phyloP scores from a whole-genome alignment of 2,888 invertebrate species.

The Julus scanicus region DNA sequence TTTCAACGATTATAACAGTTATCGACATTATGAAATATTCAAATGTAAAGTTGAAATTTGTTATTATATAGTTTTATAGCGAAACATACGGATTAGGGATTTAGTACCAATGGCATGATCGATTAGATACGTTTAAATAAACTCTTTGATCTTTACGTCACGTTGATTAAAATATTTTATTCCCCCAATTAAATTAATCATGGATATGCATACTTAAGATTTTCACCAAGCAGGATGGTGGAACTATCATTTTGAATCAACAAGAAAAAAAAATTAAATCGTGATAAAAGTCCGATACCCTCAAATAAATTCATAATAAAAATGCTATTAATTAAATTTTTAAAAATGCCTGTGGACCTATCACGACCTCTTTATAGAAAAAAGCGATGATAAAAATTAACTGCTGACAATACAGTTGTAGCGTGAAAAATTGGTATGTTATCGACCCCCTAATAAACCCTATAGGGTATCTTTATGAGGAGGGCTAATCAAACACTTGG shows the following conservation, averaged over 20 bases:
- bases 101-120: too few species aligned
- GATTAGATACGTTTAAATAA: too few species aligned
- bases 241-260: neutral
- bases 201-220: too few species aligned
- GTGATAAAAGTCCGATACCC: conserved; percentile 24
- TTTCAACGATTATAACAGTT: too few species aligned
- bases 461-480: neutral
- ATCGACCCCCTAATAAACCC: conserved; percentile 25
- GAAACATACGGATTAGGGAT: too few species aligned
- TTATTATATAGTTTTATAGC: too few species aligned
- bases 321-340: neutral
- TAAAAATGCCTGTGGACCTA: conserved; percentile 5
- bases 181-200: too few species aligned
- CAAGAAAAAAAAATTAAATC: neutral
- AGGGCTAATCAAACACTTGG: neutral
- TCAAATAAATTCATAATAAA: conserved; percentile 27
- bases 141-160: too few species aligned
- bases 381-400: neutral
- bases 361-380: conserved; percentile 34
- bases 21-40: too few species aligned
- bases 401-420: conserved; percentile 27
- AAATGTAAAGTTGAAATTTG: too few species aligned
- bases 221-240: neutral
- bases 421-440: conserved; percentile 1
- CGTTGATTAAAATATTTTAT: too few species aligned